A percentile compares a stretch with the other conserved stretches of the same genome.
These are phyloP conservation scores for Cryptus viduatorius DNA, from an alignment of 2,888 invertebrate genomes.

Conservation along the genomic window DNA sequence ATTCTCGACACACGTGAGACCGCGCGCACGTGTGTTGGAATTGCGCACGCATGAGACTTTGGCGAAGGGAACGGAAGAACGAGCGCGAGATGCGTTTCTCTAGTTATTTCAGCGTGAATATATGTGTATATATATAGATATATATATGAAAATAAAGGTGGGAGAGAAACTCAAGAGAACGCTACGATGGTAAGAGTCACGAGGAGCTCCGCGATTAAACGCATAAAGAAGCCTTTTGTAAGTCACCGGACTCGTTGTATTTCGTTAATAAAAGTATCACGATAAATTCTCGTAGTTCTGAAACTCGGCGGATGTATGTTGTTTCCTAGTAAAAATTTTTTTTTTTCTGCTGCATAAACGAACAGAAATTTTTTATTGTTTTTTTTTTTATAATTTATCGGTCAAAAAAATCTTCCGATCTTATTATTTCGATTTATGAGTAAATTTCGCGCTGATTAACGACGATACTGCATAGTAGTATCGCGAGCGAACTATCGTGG, in stretches of 20 bases:
- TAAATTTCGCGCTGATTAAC: neutral
- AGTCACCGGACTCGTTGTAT: conserved; percentile 55
- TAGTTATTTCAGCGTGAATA: neutral
- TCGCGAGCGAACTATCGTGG: neutral
- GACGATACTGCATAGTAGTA: neutral
- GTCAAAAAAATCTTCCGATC: no score
- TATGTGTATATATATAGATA: neutral
- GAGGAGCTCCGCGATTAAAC: conserved; percentile 62
- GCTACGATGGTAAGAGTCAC: conserved; percentile 36
- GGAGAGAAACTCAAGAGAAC: neutral
- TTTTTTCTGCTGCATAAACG: neutral
- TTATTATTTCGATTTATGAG: no score
- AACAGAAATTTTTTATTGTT: no score
- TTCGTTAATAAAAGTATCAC: neutral
- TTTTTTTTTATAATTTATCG: no score
- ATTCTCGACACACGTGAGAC: conserved; percentile 56
- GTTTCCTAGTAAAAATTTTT: neutral
- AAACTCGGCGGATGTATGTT: no score
- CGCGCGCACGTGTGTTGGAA: conserved; percentile 64
- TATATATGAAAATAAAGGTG: neutral
- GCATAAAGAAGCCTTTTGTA: conserved; percentile 68
- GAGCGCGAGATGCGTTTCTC: neutral
- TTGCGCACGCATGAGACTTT: conserved; percentile 51
- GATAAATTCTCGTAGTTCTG: no score
- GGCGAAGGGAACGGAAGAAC: conserved; percentile 29